Evolutionary conservation across 2,888 invertebrate genomes (phyloP).

Genomic region (Psylliodes chrysocephalus): DNA sequence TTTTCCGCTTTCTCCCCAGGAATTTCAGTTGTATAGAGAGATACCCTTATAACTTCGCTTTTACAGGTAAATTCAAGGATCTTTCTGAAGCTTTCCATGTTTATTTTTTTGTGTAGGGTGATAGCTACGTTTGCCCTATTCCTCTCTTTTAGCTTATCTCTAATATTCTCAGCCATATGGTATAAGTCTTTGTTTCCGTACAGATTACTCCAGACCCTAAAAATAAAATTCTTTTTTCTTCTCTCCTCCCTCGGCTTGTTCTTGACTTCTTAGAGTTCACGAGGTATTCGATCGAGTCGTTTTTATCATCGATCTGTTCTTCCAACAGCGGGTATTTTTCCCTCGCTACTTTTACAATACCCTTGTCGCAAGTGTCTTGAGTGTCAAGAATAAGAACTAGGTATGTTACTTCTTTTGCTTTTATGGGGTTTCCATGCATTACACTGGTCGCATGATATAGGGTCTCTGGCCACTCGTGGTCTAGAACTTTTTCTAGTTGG

Average conservation of each 20-base stretch:
- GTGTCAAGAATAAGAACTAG: neutral
- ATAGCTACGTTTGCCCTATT: neutral
- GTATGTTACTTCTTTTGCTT: neutral
- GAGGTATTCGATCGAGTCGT: neutral
- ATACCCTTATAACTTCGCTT: neutral
- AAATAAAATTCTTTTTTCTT: constrained; percentile 15
- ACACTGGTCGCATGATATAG: neutral
- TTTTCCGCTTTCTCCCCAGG: neutral
- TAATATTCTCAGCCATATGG: neutral
- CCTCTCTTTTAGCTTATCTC: neutral
- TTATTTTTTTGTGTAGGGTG: neutral
- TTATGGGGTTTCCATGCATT: neutral
- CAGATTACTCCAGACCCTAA: constrained; percentile 8
- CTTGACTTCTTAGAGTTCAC: constrained; percentile 4
- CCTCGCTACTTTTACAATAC: neutral
- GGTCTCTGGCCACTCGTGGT: constrained; percentile 4
- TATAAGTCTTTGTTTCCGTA: neutral
- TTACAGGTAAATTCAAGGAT: constrained; percentile 10
- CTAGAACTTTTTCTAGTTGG: neutral
- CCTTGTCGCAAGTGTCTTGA: neutral
- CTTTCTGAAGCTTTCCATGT: constrained; percentile 3
- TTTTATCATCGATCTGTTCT: neutral
- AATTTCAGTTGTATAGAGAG: neutral
- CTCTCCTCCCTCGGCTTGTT: constrained; percentile 5
- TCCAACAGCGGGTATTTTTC: constrained; percentile 2